Base-by-base conservation (phyloP, 2,797 vertebrate genomes). In the Pangasius mekongensis region DNA sequence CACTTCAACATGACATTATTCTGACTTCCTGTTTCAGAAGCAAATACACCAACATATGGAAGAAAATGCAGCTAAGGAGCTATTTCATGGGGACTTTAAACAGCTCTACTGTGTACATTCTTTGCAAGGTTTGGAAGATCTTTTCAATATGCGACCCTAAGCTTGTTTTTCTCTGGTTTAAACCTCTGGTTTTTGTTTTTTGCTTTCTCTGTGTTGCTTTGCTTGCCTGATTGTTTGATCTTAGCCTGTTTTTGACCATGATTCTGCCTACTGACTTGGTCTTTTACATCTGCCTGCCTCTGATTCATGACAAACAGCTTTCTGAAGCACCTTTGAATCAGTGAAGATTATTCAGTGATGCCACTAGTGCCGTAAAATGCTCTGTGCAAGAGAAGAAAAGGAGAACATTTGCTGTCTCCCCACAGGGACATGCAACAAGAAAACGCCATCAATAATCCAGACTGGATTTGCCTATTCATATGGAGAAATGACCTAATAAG, bases 351-450 rank as follows among this genome's bases (percentile, higher is more conserved):
- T 86, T 88, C 82, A 83, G 54, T 54, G 47, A 56, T 80, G 52
- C n/a, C 77, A 56, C 47, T 33, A n/a, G 43, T 49, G 74, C 74
- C 8, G 43, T 54, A 58, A 80, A 56, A 10, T 33, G 30, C 66
- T 89, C 83, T 5, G 71, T 90, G 88, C 84, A 90, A 88, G 85
- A 91, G 88, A 85, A 88, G 82, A 86, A 85, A 62, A 56, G 69
- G 83, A 90, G 86, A 83, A 67, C 39, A 43, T 54, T 87, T 83
- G 60, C 69, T 87, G 87, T 87, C 49, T 82, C 36, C 49, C 76
- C 58, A 11, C 43, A 58, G 87, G 83, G 87, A 85, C 47, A 5
- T 18, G n/a, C 83, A 54, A 69, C 9, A 66, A 67, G 69, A 77
- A 88, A 78, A 64, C 16, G 47, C 58, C 62, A 78, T 88, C 83